These are phyloP conservation scores for Falco columbarius DNA, from an alignment of 2,797 vertebrate genomes.

Conservation along the genomic window DNA sequence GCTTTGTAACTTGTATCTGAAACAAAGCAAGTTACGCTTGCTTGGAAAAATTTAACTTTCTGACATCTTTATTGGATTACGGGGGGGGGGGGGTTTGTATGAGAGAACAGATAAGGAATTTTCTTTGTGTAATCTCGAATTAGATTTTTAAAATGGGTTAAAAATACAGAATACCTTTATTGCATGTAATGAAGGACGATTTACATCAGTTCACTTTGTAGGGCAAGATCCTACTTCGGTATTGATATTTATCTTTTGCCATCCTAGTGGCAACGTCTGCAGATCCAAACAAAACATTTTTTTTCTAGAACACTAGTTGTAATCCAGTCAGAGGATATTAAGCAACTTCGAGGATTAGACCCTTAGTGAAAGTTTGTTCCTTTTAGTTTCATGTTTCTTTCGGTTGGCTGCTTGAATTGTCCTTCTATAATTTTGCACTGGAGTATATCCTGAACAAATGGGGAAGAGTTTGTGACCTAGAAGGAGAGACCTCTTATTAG, in stretches of 20 bases:
- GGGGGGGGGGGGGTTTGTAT: no score
- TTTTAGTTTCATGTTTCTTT: conserved; percentile 4
- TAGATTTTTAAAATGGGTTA: background rate
- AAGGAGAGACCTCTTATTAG: conserved; percentile 41
- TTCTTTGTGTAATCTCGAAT: background rate
- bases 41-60: background rate
- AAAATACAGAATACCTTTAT: background rate
- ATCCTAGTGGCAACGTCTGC: background rate
- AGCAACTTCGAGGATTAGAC: conserved; percentile 21
- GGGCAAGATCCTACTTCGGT: background rate
- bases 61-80: background rate
- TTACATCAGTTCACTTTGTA: background rate
- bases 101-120: background rate
- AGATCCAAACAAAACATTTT: conserved; percentile 2
- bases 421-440: conserved; percentile 12
- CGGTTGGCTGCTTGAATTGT: background rate
- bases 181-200: background rate
- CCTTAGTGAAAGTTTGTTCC: conserved; percentile 23
- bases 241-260: background rate
- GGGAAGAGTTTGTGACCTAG: conserved; percentile 32
- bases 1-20: background rate
- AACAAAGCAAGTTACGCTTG: background rate
- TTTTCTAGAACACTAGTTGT: background rate
- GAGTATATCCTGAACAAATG: conserved; percentile 16
- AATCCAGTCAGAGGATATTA: conserved; percentile 3